Evolutionary conservation across 2,888 invertebrate genomes (phyloP), one percentile per base, ranked within the genome.

Genomic region (Cosmia pyralina): DNA sequence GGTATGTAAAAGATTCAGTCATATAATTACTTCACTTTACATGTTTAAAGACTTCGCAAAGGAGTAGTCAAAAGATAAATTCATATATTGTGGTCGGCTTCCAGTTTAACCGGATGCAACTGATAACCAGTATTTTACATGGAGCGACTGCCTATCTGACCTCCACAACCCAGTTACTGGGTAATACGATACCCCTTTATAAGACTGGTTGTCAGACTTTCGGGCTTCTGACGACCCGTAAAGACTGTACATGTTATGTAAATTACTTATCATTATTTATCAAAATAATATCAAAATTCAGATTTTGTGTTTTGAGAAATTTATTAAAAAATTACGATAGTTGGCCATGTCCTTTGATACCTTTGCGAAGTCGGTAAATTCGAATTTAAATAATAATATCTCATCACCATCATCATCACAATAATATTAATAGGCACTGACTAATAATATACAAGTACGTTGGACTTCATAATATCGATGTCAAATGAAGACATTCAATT

Each of bases 391-490:
- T 52, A 11, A 60, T 52, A 41, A 55, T 41, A 48, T 34, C 11
- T 28, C 58, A 34, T 8, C 46, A 50, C 75, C 79, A 70, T 28
- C 58, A 34, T 8, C 46, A 50, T 79, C 79, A 70, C 79, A 74
- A 69, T 59, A 63, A 55, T 77, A 67, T 52, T 34, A 17, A 57
- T 69, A 52, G 52, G 48, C 28, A 28, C 28, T 28, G 28, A 28
- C 28, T n/a, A n/a, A n/a, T n/a, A n/a, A n/a, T n/a, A n/a, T n/a
- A n/a, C n/a, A n/a, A n/a, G n/a, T n/a, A n/a, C n/a, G n/a, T n/a
- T n/a, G n/a, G n/a, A n/a, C n/a, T n/a, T n/a, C n/a, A n/a, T n/a
- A n/a, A n/a, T n/a, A n/a, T n/a, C n/a, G n/a, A n/a, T n/a, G n/a
- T n/a, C n/a, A n/a, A n/a, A n/a, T n/a, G n/a, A n/a, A n/a, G n/a